Conservation (phyloP, 2,888 invertebrate genomes). For the Agrochola lychnidis region DNA sequence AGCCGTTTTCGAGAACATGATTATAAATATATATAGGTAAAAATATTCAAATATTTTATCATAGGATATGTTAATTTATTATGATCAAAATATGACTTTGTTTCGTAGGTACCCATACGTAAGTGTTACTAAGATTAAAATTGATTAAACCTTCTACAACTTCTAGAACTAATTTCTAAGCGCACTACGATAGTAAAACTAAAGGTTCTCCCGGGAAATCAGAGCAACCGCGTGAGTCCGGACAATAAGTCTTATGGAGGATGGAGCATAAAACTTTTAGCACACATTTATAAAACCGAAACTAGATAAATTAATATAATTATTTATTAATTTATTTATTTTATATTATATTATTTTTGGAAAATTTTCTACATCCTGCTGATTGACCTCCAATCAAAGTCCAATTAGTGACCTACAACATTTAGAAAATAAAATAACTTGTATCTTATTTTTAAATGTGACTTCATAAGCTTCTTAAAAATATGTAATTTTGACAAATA, state of each 20-base stretch:
- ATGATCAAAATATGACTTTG: not conserved
- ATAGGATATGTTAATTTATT: not conserved
- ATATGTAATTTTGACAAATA: not conserved
- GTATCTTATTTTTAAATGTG: no score
- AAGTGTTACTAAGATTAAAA: slow-evolving; percentile 26
- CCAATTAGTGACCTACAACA: no score
- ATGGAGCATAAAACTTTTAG: not conserved
- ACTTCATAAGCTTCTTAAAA: not conserved
- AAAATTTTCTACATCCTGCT: no score
- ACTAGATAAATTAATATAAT: no score
- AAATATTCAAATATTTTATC: no score
- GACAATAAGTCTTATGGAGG: slow-evolving; percentile 24
- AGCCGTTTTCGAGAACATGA: no score
- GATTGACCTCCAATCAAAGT: not conserved
- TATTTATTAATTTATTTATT: no score
- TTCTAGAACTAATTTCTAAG: slow-evolving; percentile 55
- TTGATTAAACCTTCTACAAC: slow-evolving; percentile 31
- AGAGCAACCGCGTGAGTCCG: slow-evolving; percentile 28
- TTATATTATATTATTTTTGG: no score
- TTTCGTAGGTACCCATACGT: not conserved
- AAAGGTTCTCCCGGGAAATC: slow-evolving; percentile 56
- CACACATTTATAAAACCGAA: slow-evolving; percentile 10
- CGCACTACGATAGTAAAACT: slow-evolving; percentile 43
- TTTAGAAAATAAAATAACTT: no score
- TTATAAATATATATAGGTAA: no score